Evolutionary conservation across 2,888 invertebrate species (phyloP), one percentile per base, ranked within the genome.

Genomic region (Reticulitermes lucifugus): DNA sequence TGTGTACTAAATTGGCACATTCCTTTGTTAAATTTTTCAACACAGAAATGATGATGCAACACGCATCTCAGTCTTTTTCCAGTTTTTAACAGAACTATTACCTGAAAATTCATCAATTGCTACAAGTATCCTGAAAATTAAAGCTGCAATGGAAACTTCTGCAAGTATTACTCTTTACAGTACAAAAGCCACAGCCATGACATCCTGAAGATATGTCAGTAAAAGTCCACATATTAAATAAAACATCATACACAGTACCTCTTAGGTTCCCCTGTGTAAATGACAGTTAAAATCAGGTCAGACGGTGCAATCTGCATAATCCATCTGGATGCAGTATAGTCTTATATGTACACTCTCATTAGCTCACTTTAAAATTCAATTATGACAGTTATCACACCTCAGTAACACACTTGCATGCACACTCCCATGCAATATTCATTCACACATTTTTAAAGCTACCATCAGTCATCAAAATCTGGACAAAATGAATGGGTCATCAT

Each of bases 281-380:
- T 77, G 77, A 77, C 77, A 46, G 46, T 77, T 77, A 77, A 51
- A 77, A 77, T 46, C 46, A 77, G 46, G 77, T 77, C 77, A 77
- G 77, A 77, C 77, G 77, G 77, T 46, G 51, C 73, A 73, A 73
- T 14, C 46, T 46, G 21, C n/a, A 10, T 77, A 35, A 21, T n/a
- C 46, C 21, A 35, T 41, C 21, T 73, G 73, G 41, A 73, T 41
- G 9, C 41, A 65, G 25, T 25, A 65, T 25, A 65, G 25, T 65
- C 25, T 41, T 73, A 71, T 35, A 71, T 71, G 71, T 71, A 35
- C 29, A 35, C 29, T 71, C 35, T 73, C 14, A 35, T 41, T 35
- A 73, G 21, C 41, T 73, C 41, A 41, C 4, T 12, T 73, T 73
- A 73, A 73, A 73, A 73, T 73, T 21, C 6, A 41, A 29, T 35